These are phyloP conservation scores for Hypercompe scribonia DNA, from an alignment of 2,888 invertebrate species.

Conservation along the genomic window DNA sequence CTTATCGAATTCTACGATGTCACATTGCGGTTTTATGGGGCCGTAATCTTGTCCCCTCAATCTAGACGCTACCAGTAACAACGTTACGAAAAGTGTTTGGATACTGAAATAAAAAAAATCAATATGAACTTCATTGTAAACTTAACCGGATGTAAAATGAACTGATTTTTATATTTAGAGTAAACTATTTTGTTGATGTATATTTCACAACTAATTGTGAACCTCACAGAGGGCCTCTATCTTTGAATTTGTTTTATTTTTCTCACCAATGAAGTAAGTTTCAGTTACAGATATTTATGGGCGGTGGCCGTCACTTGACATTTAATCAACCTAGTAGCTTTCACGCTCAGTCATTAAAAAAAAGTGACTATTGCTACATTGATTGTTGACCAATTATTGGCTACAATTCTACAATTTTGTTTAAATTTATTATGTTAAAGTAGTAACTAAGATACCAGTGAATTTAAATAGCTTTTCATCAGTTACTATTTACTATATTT, in stretches of 20 bases:
- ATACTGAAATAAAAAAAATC: constrained; percentile 4
- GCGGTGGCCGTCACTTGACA: no score
- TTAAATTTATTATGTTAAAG: no score
- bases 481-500: no score
- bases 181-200: background rate
- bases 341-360: no score
- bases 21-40: background rate
- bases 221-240: no score
- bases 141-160: background rate
- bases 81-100: background rate
- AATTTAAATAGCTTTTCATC: background rate
- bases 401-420: no score
- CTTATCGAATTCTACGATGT: constrained; percentile 2
- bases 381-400: background rate
- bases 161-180: background rate
- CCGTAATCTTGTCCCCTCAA: constrained; percentile 7
- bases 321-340: no score
- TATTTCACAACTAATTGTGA: no score
- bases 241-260: background rate
- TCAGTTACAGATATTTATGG: no score
- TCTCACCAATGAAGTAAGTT: background rate
- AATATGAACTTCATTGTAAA: background rate
- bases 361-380: background rate
- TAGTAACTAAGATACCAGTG: background rate
- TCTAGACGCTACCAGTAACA: background rate